Evolutionary conservation across 2,888 invertebrate species (phyloP).

Genomic region (Andrena trimmerana): DNA sequence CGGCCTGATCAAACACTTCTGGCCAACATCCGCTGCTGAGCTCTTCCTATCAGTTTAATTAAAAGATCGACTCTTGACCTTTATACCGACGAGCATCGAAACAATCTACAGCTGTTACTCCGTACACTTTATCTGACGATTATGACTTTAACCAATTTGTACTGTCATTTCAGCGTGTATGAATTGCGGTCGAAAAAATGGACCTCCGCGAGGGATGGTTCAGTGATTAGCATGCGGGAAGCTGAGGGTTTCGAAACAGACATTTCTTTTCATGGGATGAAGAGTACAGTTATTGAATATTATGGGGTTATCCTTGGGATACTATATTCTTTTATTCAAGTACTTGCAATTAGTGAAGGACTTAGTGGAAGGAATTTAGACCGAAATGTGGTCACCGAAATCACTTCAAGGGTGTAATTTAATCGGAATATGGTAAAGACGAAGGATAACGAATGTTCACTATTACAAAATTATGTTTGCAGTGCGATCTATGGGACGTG

Average conservation of each 20-base stretch:
- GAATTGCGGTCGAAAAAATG: background rate
- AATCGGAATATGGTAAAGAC: no score
- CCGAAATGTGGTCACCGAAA: no score
- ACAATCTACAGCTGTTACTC: slow-evolving; percentile 34
- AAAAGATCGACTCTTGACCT: slow-evolving; percentile 61
- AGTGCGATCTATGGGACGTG: no score
- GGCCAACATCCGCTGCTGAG: slow-evolving; percentile 60
- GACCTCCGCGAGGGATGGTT: background rate
- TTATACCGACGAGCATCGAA: slow-evolving; percentile 44
- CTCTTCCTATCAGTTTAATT: slow-evolving; percentile 62
- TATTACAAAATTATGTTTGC: no score
- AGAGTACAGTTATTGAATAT: no score
- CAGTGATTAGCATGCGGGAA: no score
- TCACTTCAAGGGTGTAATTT: no score
- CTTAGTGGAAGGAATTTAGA: background rate
- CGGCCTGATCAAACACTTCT: slow-evolving; percentile 77
- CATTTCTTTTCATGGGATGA: no score
- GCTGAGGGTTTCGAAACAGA: no score
- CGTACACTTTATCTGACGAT: slow-evolving; percentile 24
- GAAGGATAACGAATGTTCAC: no score
- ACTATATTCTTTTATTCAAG: no score
- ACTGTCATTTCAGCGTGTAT: background rate
- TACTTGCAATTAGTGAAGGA: background rate
- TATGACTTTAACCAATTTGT: slow-evolving; percentile 44
- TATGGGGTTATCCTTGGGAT: no score